Evolutionary conservation across 2,888 invertebrate species (phyloP).

Genomic region (Epiblema foenella): DNA sequence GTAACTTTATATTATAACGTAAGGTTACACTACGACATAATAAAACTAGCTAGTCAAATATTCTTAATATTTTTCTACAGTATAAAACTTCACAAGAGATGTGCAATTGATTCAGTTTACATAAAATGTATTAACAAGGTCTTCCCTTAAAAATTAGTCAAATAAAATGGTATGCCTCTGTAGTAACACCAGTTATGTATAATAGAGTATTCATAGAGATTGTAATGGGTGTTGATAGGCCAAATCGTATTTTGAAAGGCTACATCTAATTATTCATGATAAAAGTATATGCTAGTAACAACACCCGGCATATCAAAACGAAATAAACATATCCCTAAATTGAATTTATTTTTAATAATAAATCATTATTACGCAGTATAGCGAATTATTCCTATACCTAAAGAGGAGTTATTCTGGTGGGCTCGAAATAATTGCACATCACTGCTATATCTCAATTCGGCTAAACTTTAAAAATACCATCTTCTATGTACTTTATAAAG

Average conservation of each 20-base stretch:
- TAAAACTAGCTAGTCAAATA: conserved; percentile 44
- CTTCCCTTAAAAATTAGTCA: conserved; percentile 30
- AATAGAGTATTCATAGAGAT: conserved; percentile 30
- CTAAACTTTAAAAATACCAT: conserved; percentile 43
- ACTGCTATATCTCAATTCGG: conserved; percentile 46
- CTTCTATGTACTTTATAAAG: conserved; percentile 48
- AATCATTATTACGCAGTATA: conserved; percentile 26
- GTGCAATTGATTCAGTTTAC: conserved; percentile 41
- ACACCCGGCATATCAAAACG: conserved; percentile 33
- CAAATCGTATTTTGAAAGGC: neutral
- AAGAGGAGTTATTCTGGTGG: conserved; percentile 1
- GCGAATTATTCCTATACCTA: conserved; percentile 21
- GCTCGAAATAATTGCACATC: conserved; percentile 49
- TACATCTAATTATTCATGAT: too few species aligned
- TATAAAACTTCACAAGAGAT: conserved; percentile 24
- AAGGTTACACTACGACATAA: conserved; percentile 34
- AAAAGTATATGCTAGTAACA: neutral
- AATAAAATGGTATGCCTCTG: conserved; percentile 6
- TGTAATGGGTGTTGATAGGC: conserved; percentile 13
- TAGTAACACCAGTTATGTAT: neutral
- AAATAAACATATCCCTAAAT: conserved; percentile 41
- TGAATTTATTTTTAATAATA: conserved; percentile 37
- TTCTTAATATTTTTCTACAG: conserved; percentile 44
- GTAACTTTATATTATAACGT: conserved; percentile 14
- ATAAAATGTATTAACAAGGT: conserved; percentile 16